Conservation (phyloP, 2,113 vertebrate genomes). For the Colius striatus region DNA sequence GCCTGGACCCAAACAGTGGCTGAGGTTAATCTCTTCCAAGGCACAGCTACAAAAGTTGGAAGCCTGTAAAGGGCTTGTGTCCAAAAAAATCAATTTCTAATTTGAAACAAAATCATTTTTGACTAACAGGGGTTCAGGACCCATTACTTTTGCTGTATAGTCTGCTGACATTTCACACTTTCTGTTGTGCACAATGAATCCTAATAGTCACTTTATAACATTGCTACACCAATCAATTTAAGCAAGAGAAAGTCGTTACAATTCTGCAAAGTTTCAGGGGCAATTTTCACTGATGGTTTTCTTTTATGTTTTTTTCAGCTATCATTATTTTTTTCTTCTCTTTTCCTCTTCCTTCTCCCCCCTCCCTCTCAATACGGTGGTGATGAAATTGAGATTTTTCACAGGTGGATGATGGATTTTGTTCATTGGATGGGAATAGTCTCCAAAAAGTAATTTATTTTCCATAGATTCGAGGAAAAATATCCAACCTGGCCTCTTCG, state of each 20-base stretch:
- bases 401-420: slow-evolving; percentile 28
- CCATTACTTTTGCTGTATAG: slow-evolving; percentile 80
- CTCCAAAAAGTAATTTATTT: slow-evolving; percentile 41
- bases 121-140: slow-evolving; percentile 84
- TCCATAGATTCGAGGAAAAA: neutral
- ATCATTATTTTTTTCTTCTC: slow-evolving; percentile 33
- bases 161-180: slow-evolving; percentile 82
- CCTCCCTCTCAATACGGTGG: neutral
- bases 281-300: slow-evolving; percentile 74
- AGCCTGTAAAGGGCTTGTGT: slow-evolving; percentile 77
- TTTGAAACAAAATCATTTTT: slow-evolving; percentile 86
- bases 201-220: slow-evolving; percentile 82
- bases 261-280: slow-evolving; percentile 75
- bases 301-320: slow-evolving; percentile 66
- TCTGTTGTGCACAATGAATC: slow-evolving; percentile 81
- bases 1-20: slow-evolving; percentile 62
- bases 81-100: slow-evolving; percentile 87
- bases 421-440: slow-evolving; percentile 16
- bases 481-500: neutral
- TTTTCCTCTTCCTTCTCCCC: slow-evolving; percentile 6
- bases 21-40: slow-evolving; percentile 78
- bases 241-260: slow-evolving; percentile 76
- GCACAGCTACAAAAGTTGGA: slow-evolving; percentile 72
- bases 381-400: slow-evolving; percentile 56
- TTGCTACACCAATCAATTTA: slow-evolving; percentile 79